Base-by-base conservation (phyloP, 2,113 vertebrate species). In the Ramphastos sulfuratus region DNA sequence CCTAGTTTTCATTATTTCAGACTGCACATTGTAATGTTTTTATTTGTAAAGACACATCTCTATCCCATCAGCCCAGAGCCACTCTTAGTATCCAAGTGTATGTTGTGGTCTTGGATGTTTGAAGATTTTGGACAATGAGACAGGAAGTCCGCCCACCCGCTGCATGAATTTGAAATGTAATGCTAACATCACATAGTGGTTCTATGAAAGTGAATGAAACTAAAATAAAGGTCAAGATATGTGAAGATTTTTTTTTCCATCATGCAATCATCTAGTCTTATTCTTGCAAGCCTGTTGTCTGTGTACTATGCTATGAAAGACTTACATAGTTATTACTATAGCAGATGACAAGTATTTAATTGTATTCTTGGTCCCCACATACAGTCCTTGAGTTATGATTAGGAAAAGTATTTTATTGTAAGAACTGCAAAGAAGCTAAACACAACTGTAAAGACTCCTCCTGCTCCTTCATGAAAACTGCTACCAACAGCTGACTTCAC, bases 81-180 rank as follows among this genome's bases (percentile, higher is more conserved):
- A 23, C 60, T 63, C 30, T 54, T 37, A 13, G 25, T 30, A 61
- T 55, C 18, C 17, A 56, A 12, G 9, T 4, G 12, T 46, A 37
- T 0, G 0, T 9, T 52, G 31, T 42, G 8, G 13, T 66, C 48
- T 50, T 50, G 58, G 8, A 33, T 7, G 25, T 44, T 9, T 13
- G 15, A 79, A 39, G 13, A 37, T 69, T 44, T 80, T 54, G 0
- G 0, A 4, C 16, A 50, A 50, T 50, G 10, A 71, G 18, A 39
- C 6, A 35, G 18, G 19, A 27, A 46, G 12, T 46, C 58, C 55
- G 12, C 33, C 14, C 21, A 46, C 3, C 30, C 64, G 25, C 48
- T 56, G 4, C 60, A 17, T 44, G 30, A 66, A 39, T 21, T 35
- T 71, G n/a, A 86, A 89, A 74, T 39, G 4, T 10, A 52, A 6